These are phyloP conservation scores for Anoura caudifer DNA, from an alignment of 2,113 vertebrate genomes.

Conservation along the genomic window DNA sequence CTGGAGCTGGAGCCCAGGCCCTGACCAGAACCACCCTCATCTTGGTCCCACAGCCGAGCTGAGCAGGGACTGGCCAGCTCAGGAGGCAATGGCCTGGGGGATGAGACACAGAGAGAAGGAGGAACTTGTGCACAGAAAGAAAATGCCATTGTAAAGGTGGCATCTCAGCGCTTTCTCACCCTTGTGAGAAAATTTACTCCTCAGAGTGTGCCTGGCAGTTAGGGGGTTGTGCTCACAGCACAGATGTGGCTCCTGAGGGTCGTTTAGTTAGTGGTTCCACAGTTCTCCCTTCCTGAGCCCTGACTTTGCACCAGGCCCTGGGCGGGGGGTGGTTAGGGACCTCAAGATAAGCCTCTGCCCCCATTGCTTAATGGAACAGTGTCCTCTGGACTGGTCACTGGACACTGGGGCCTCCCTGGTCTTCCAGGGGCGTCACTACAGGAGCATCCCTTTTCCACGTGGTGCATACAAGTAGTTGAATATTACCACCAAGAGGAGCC, in stretches of 20 bases:
- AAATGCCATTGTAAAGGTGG: not conserved
- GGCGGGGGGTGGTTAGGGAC: not conserved
- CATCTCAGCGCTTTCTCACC: not conserved
- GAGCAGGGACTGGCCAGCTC: not conserved
- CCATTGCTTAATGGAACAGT: rapidly evolving
- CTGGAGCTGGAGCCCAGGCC: not conserved
- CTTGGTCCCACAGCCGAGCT: not conserved
- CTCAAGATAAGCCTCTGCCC: too few species aligned
- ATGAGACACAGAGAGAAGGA: not conserved
- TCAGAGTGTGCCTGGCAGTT: not conserved
- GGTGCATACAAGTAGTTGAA: not conserved
- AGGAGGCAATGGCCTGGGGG: not conserved
- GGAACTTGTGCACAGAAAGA: not conserved
- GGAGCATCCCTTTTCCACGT: not conserved
- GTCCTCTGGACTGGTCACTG: not conserved
- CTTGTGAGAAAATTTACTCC: not conserved
- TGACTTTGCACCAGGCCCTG: not conserved
- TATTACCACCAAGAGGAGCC: not conserved
- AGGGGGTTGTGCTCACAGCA: not conserved
- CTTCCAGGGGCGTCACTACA: not conserved
- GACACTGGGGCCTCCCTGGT: not conserved
- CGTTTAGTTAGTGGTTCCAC: not conserved
- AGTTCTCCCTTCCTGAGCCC: not conserved
- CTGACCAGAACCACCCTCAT: not conserved
- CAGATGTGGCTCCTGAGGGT: not conserved